Evolutionary conservation across 92 coral and sea anemone species (phyloP).

Genomic region (Palythoa grandis): DNA sequence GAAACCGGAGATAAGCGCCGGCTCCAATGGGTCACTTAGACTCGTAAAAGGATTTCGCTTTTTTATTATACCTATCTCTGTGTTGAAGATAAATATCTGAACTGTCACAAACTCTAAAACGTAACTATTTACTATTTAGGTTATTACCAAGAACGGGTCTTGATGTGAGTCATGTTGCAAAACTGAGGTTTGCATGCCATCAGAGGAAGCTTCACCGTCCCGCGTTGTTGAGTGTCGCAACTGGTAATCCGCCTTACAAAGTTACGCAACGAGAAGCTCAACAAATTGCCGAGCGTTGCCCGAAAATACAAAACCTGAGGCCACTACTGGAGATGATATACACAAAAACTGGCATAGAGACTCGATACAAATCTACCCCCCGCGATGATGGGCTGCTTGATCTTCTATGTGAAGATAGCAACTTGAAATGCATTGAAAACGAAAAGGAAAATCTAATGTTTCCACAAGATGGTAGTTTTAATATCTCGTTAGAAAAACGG

Average conservation of each 20-base stretch:
- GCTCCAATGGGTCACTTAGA: too few species aligned
- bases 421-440: neutral
- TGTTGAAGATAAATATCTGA: too few species aligned
- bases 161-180: neutral
- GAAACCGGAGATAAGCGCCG: too few species aligned
- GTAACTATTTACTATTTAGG: too few species aligned
- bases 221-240: neutral
- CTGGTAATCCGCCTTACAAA: constrained; percentile 21
- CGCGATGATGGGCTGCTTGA: neutral
- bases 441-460: neutral
- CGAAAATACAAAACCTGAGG: constrained; percentile 13
- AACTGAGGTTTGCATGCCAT: neutral
- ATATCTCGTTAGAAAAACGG: constrained; percentile 8
- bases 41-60: too few species aligned
- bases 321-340: constrained; percentile 19
- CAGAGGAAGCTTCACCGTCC: constrained; percentile 5
- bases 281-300: neutral
- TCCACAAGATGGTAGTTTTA: constrained; percentile 13
- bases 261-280: constrained; percentile 8
- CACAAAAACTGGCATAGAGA: constrained; percentile 26
- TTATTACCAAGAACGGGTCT: too few species aligned
- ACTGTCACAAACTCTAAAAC: too few species aligned
- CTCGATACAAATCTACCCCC: constrained; percentile 13
- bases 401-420: too few species aligned
- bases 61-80: too few species aligned